Base-by-base conservation (phyloP, 1,140 invertebrate genomes). In the Hesperophylax magnus region DNA sequence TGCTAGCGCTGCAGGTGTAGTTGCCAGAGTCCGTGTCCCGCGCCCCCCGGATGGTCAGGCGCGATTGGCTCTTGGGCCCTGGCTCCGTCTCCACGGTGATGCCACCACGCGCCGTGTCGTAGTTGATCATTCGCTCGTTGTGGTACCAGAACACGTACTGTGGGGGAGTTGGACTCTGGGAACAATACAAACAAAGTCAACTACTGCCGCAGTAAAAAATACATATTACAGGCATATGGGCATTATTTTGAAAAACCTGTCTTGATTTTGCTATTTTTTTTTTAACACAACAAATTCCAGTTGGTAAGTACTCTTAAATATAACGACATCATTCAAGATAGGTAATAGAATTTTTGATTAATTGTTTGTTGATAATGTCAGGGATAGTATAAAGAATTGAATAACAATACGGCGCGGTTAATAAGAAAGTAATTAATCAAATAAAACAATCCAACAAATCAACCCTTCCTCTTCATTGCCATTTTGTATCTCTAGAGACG, bases 91-190 rank as follows among this genome's bases (percentile, higher is more conserved):
- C 94, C 84, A 97, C 96, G 74, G 93, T 93, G 82, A 97, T 96
- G 75, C 95, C 96, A 52, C 95, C 94, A 65, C 96, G 92, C 3
- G 94, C 92, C 39, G 93, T 95, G 88, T 97, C 96, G 87, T 97
- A 97, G 91, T 97, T 97, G 90, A 97, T 97, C 94, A 97, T 96
- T 75, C 94, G 93, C 86, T 96, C 95, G 90, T 97, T 97, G 90
- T 97, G 96, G 89, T 96, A 96, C 96, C 95, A 97, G 91, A 97
- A 96, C 71, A 97, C 95, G 90, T 96, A 97, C 88, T 96, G 95
- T 31, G 96, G 96, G 69, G 95, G 95, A 84, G 94, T 95, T 54
- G 95, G 95, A 87, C 95, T 97, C 96, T 97, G 54, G 20, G 20
- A 56, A 24, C 4, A 15, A 75, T 31, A 58, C 1, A n/a, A 24